Evolutionary conservation across 2,797 vertebrate species (phyloP).

Genomic region (Vultur gryphus): DNA sequence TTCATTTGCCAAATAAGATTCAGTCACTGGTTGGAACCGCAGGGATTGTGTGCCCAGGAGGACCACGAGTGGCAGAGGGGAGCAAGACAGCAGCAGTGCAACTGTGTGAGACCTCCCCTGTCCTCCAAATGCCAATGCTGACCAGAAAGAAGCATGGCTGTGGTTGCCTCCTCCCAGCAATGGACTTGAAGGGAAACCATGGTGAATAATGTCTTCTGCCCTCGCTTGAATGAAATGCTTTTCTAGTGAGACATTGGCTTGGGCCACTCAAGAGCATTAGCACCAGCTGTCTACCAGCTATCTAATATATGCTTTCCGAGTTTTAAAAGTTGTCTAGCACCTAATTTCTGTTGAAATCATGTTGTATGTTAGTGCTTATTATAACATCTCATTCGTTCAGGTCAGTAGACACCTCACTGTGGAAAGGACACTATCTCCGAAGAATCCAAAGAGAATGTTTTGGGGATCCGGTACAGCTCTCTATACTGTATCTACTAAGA

Average conservation of each 20-base stretch:
- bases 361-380: background rate
- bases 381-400: background rate
- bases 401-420: background rate
- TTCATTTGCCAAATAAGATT: background rate
- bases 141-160: background rate
- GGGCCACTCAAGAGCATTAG: background rate
- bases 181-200: background rate
- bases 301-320: background rate
- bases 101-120: background rate
- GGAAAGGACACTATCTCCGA: background rate
- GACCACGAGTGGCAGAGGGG: fast-evolving
- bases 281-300: background rate
- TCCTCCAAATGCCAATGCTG: background rate
- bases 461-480: background rate
- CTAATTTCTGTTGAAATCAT: background rate
- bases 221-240: background rate
- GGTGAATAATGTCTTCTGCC: background rate
- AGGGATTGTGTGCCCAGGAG: background rate
- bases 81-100: background rate
- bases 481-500: background rate
- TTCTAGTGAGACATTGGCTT: background rate
- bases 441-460: background rate
- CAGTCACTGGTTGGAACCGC: background rate
- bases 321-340: background rate
- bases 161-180: background rate